Evolutionary conservation across 2,797 vertebrate genomes (phyloP), one percentile per base, ranked within the genome.

Genomic region (Choloepus didactylus): DNA sequence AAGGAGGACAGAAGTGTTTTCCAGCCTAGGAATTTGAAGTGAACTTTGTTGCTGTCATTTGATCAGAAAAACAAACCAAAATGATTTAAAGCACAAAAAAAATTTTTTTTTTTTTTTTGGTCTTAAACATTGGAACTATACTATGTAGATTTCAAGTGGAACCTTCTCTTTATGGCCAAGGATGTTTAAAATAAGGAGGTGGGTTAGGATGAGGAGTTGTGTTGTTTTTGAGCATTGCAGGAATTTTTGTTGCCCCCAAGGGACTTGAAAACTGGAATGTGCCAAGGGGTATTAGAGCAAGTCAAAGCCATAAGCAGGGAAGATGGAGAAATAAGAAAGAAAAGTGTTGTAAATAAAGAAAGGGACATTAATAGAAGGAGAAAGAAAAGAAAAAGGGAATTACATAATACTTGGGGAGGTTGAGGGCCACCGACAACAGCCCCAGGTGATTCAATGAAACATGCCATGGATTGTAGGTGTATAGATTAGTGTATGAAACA

Each of bases 21-120:
- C 60, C 19, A 80, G 16, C 35, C 23, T 12, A 56, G 46, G 38
- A 35, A 87, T 95, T 89, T 83, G 51, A 92, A 87, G 38, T 54
- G 66, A 51, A 56, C 67, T 49, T 23, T 77, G 12, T 90, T 60
- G 56, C 46, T 49, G 15, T 67, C 49, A 23, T 94, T 85, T 23
- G 35, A 81, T 59, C 62, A 82, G 73, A 86, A 93, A 87, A 87
- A 79, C 70, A 60, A 93, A 60, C 31, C 54, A 83, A 86, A 94
- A 64, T 60, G 27, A 31, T 38, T 31, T 46, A 72, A 87, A 51
- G 67, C n/a, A 51, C 66, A 44, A 79, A 51, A 90, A 86, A 86
- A 62, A 35, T 35, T 35, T 35, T 2, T 3, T 19, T 70, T 85
- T 79, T 82, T 76, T 18, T 56, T 56, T 56, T 56, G 0, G 67